Conservation (phyloP, 2,888 invertebrate genomes). For the Troglohyphantes excavatus region DNA sequence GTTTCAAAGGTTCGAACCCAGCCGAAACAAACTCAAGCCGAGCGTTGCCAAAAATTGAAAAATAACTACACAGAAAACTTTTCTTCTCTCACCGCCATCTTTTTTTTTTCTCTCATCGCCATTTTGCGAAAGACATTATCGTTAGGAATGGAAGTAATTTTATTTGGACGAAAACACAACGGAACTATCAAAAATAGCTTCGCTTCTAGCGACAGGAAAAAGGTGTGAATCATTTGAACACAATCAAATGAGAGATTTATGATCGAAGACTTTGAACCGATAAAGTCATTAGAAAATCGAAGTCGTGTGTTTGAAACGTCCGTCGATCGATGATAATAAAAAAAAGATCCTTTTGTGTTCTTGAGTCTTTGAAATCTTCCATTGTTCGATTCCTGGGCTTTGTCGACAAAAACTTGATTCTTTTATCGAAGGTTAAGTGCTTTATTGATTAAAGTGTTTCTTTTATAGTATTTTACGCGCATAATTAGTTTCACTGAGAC, state of each 20-base stretch:
- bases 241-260: constrained; percentile 11
- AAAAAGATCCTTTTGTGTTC: constrained; percentile 8
- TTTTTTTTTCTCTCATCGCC: background rate
- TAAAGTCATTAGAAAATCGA: constrained; percentile 32
- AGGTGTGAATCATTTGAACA: background rate
- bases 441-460: constrained; percentile 2
- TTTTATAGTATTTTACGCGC: background rate
- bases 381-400: constrained; percentile 5
- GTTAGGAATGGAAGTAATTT: constrained; percentile 33
- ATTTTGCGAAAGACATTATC: constrained; percentile 17
- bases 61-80: constrained; percentile 8
- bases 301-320: background rate
- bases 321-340: background rate
- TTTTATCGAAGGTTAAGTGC: constrained; percentile 25
- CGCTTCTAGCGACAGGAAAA: background rate
- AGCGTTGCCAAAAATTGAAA: background rate
- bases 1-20: background rate
- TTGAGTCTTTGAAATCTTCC: background rate
- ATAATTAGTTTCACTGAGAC: no score
- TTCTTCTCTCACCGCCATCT: background rate
- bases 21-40: no score
- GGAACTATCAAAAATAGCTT: constrained; percentile 1
- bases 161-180: constrained; percentile 32
- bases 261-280: constrained; percentile 33
- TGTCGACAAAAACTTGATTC: constrained; percentile 11